Conservation (phyloP, 1,140 invertebrate species). For the Lordiphosa collinella region DNA sequence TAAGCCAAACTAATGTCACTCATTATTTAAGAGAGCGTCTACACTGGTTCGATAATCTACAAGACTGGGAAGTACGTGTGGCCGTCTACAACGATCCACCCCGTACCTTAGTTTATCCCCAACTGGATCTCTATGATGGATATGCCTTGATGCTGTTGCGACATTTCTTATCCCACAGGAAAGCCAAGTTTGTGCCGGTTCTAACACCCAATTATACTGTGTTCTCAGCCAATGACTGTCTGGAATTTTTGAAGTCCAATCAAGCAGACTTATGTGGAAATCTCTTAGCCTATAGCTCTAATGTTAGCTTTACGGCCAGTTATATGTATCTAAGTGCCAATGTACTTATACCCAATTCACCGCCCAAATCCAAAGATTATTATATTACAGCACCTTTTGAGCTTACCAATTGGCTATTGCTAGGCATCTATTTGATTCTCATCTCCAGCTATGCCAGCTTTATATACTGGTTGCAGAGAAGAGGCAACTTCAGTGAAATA, state of each 20-base stretch:
- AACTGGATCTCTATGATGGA: conserved; percentile 13
- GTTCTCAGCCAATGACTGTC: conserved; percentile 23
- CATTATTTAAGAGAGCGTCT: conserved; percentile 21
- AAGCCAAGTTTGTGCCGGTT: conserved; percentile 16
- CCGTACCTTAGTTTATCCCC: conserved; percentile 19
- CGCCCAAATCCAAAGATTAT: conserved; percentile 20
- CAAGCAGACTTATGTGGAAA: conserved; percentile 25
- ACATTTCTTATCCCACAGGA: conserved; percentile 13
- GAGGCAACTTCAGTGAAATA: conserved; percentile 2
- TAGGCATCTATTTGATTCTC: conserved; percentile 3
- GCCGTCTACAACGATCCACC: conserved; percentile 30
- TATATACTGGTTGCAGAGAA: conserved; percentile 18
- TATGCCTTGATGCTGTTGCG: conserved; percentile 22
- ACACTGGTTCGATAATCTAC: conserved; percentile 31
- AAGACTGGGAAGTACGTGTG: conserved; percentile 21
- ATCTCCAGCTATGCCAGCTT: conserved; percentile 17
- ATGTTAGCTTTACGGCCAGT: conserved; percentile 24
- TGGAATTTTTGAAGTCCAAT: neutral
- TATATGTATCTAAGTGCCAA: conserved; percentile 33
- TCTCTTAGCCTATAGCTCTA: conserved; percentile 10
- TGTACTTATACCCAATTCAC: conserved; percentile 12
- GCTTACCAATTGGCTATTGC: conserved; percentile 9
- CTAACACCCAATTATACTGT: conserved; percentile 6
- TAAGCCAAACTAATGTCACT: neutral
- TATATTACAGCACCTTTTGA: conserved; percentile 26